Percentiles rank a stretch among this genome's conserved stretches.
phyloP scores from a whole-genome alignment of 2,888 invertebrate species.

The Argyra leucocephala region DNA sequence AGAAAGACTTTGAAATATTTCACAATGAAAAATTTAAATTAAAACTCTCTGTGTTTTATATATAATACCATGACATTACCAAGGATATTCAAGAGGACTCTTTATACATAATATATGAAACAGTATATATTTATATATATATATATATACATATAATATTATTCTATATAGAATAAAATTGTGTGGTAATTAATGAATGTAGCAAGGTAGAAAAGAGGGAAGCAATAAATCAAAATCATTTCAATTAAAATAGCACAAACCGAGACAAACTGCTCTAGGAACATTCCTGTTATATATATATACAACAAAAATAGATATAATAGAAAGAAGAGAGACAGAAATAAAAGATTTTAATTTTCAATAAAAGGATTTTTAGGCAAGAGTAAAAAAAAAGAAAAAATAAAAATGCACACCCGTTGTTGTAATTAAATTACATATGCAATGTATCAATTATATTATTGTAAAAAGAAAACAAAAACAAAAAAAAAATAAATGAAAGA shows the following conservation, averaged over 20 bases:
- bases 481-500: not conserved
- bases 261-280: not conserved
- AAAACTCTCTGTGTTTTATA: too few relatives aligned
- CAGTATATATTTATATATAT: too few relatives aligned
- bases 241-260: not conserved
- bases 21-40: too few relatives aligned
- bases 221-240: conserved; percentile 4
- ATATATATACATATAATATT: too few relatives aligned
- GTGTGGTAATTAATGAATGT: not conserved
- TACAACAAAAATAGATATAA: not conserved
- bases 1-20: too few relatives aligned
- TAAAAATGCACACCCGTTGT: not conserved
- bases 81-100: too few relatives aligned
- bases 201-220: not conserved
- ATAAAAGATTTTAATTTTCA: not conserved
- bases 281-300: not conserved
- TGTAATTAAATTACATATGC: conserved; percentile 3
- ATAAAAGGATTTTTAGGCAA: not conserved
- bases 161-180: not conserved
- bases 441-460: conserved; percentile 3
- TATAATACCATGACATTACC: too few relatives aligned
- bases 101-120: too few relatives aligned
- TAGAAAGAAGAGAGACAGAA: not conserved
- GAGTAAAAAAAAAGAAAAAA: not conserved
- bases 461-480: not conserved